Conservation (phyloP, 2,888 invertebrate genomes). For the Tiliacea aurago region DNA sequence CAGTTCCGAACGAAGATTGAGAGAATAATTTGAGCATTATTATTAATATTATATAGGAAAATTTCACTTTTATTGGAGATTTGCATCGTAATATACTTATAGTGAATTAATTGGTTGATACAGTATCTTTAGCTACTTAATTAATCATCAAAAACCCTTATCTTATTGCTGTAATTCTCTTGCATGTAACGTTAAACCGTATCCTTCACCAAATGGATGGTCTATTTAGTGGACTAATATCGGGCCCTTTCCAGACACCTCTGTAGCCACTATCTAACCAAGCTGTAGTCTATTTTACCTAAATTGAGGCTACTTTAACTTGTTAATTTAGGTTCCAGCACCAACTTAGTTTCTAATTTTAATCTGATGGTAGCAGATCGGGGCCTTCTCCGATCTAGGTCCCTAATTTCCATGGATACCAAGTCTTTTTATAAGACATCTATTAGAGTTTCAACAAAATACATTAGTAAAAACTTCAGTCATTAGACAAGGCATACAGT, state of each 20-base stretch:
- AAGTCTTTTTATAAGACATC: not conserved
- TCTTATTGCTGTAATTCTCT: not conserved
- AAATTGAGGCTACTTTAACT: conserved; percentile 20
- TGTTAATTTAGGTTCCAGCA: conserved; percentile 18
- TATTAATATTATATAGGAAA: not conserved
- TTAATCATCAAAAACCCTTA: not conserved
- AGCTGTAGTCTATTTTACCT: conserved; percentile 3
- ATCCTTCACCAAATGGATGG: not conserved
- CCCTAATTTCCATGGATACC: not conserved
- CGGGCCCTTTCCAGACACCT: not conserved
- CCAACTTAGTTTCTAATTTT: conserved; percentile 6
- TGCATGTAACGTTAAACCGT: not conserved
- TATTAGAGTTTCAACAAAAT: not conserved
- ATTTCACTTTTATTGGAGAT: not conserved
- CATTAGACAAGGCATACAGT: conserved; percentile 1
- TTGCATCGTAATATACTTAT: not conserved
- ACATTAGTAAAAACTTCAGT: conserved; percentile 14
- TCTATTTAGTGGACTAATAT: not conserved
- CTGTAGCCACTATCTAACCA: not conserved
- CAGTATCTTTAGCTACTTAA: not conserved
- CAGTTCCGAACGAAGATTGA: not conserved
- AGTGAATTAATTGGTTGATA: not conserved
- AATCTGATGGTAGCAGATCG: not conserved
- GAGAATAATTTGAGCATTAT: not conserved
- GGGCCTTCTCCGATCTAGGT: not conserved